Conservation (phyloP, 2,797 vertebrate genomes). For the Sebastes goodei region DNA sequence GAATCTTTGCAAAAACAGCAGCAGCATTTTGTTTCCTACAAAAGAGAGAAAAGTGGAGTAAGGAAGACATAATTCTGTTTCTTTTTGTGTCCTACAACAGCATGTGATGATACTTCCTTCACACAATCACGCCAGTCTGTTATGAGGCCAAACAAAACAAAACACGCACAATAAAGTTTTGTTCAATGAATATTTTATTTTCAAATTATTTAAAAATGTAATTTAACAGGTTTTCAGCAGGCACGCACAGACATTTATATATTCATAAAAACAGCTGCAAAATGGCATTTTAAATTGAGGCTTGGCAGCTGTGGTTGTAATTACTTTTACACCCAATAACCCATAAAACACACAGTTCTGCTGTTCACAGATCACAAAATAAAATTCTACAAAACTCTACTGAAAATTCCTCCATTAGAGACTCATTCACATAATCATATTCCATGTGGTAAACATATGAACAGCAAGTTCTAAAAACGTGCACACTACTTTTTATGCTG, state of each 20-base stretch:
- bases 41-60: not conserved
- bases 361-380: not conserved
- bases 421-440: not conserved
- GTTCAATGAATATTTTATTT: conserved; percentile 6
- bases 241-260: not conserved
- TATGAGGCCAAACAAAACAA: not conserved
- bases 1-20: not conserved
- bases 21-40: not conserved
- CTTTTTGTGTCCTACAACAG: not conserved
- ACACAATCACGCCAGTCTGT: not conserved
- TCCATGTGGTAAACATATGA: not conserved
- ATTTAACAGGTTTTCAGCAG: not conserved
- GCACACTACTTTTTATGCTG: not conserved
- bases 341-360: not conserved
- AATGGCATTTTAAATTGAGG: not conserved
- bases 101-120: not conserved
- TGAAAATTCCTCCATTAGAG: not conserved
- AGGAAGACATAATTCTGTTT: not conserved
- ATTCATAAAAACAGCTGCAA: conserved; percentile 11
- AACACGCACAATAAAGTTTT: not conserved
- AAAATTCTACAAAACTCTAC: not conserved
- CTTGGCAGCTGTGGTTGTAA: not conserved
- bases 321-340: not conserved
- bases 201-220: not conserved
- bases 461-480: not conserved